These are phyloP conservation scores for Montifringilla adamsi DNA, from an alignment of 2,113 vertebrate species.

Conservation along the genomic window DNA sequence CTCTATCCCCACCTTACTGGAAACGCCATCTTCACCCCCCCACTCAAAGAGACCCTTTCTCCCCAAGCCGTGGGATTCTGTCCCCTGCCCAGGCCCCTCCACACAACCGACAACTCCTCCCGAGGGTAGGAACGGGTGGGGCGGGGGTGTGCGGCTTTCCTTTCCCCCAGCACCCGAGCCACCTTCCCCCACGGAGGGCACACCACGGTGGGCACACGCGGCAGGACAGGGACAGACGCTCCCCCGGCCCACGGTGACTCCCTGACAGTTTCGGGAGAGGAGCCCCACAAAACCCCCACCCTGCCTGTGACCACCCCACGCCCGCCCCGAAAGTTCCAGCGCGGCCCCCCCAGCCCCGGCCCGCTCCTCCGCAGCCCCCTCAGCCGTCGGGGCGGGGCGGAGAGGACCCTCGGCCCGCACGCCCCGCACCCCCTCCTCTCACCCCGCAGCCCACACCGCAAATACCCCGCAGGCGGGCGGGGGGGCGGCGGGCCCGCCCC, in stretches of 20 bases:
- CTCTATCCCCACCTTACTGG: not conserved
- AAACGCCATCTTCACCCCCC: not conserved
- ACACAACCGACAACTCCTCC: not conserved
- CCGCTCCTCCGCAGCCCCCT: too few relatives aligned
- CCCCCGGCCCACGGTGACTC: not conserved
- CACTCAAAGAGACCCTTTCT: not conserved
- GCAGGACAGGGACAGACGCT: too few relatives aligned
- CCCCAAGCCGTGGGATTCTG: not conserved
- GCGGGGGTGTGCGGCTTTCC: fast-evolving
- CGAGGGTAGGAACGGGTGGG: too few relatives aligned
- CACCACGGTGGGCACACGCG: too few relatives aligned
- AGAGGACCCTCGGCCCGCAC: too few relatives aligned
- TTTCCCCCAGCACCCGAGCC: not conserved
- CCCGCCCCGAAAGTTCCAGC: not conserved
- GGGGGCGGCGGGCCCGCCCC: too few relatives aligned
- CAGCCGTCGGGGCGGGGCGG: too few relatives aligned
- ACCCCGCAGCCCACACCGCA: too few relatives aligned
- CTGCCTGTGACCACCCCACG: too few relatives aligned
- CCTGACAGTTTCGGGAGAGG: not conserved
- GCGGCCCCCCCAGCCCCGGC: too few relatives aligned
- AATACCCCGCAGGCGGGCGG: too few relatives aligned
- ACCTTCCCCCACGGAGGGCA: not conserved
- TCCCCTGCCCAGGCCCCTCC: not conserved
- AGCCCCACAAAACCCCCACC: not conserved
- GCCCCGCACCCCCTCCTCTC: too few relatives aligned